Evolutionary conservation across 53 echinoderm and acorn worm genomes (phyloP).

Genomic region (Echinometra lucunter): DNA sequence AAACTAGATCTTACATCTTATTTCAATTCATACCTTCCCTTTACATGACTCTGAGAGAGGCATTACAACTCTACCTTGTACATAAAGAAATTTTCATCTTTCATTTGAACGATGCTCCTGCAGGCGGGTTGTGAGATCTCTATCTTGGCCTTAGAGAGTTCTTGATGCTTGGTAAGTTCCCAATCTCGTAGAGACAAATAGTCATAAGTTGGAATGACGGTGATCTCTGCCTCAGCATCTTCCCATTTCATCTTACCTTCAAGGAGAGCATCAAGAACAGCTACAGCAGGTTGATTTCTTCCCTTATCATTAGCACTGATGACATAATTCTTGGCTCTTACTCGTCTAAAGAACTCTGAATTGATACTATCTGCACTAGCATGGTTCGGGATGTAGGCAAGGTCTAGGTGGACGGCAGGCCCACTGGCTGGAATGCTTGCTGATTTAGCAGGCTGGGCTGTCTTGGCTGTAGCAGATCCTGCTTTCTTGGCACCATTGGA

Average conservation of each 20-base stretch:
- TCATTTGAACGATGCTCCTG: conserved; percentile 96
- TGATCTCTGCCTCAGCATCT: conserved; percentile 82
- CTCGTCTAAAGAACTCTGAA: conserved; percentile 94
- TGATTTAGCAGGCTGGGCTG: conserved; percentile 76
- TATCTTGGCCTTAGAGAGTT: conserved; percentile 88
- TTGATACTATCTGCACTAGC: conserved; percentile 92
- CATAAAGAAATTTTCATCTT: conserved; percentile 99
- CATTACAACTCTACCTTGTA: conserved; percentile 96
- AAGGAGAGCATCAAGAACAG: conserved; percentile 89
- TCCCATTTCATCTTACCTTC: conserved; percentile 95
- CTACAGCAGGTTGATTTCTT: conserved; percentile 82
- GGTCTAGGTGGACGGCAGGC: conserved; percentile 92
- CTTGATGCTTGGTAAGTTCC: conserved; percentile 86
- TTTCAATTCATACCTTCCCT: neutral
- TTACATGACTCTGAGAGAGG: neutral
- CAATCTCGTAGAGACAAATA: conserved; percentile 84
- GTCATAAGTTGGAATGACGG: conserved; percentile 96
- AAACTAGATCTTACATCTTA: neutral
- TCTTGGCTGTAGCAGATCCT: conserved; percentile 64
- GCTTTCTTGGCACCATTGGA: conserved; percentile 82
- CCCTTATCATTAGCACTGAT: conserved; percentile 92
- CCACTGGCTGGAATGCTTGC: conserved; percentile 89
- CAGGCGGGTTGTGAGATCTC: conserved; percentile 92
- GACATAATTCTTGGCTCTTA: conserved; percentile 95
- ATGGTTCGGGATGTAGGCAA: conserved; percentile 94